phyloP scores from a whole-genome alignment of 2,888 invertebrate genomes.

The Camptogramma bilineatum region DNA sequence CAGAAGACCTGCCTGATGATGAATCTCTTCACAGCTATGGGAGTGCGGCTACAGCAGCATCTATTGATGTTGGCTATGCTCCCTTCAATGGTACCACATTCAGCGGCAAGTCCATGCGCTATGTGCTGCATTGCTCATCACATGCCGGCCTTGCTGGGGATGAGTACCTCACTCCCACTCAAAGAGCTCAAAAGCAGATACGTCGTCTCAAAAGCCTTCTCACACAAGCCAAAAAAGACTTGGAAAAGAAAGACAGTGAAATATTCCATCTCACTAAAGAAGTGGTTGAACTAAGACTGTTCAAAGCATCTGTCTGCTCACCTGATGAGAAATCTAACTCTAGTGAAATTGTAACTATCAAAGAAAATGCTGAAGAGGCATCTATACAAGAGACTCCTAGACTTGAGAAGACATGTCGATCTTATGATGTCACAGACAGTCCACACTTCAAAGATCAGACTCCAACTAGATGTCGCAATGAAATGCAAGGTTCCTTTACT shows the following conservation, averaged over 20 bases:
- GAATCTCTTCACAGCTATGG: constrained; percentile 92
- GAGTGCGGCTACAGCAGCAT: constrained; percentile 91
- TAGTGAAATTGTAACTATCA: constrained; percentile 90
- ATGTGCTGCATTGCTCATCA: constrained; percentile 94
- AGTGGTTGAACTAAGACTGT: constrained; percentile 92
- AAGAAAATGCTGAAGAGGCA: constrained; percentile 86
- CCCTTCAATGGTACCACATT: constrained; percentile 90
- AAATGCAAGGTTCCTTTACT: constrained; percentile 91
- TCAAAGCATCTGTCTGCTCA: constrained; percentile 91
- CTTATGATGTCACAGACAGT: constrained; percentile 80
- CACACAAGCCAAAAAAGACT: constrained; percentile 89
- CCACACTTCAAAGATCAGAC: constrained; percentile 78
- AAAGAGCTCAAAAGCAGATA: constrained; percentile 93
- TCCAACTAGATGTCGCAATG: constrained; percentile 79
- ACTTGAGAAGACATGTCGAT: constrained; percentile 68
- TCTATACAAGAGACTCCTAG: constrained; percentile 70
- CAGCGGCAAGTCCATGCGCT: constrained; percentile 89
- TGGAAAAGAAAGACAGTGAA: constrained; percentile 93
- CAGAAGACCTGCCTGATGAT: constrained; percentile 89
- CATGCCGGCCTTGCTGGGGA: constrained; percentile 91
- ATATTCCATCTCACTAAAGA: constrained; percentile 91
- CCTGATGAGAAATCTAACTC: constrained; percentile 93
- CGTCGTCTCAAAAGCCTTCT: constrained; percentile 90
- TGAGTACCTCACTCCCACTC: constrained; percentile 95
- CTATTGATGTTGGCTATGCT: constrained; percentile 93